phyloP scores from a whole-genome alignment of 2,797 vertebrate species.

The Pseudochirops corinnae region DNA sequence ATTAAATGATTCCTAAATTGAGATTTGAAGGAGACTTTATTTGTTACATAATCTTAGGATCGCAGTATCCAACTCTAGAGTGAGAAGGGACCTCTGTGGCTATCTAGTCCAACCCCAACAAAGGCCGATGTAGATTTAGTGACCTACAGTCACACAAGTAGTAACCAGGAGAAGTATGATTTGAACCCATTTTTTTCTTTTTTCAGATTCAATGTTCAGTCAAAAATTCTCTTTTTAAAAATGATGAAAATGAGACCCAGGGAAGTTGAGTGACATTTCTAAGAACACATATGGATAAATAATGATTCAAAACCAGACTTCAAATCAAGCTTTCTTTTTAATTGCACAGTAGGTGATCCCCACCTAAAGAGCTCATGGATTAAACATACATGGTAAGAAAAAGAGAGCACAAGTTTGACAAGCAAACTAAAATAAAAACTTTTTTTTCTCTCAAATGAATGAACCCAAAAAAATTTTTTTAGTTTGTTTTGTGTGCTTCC shows the following conservation, averaged over 20 bases:
- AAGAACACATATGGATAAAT: not conserved
- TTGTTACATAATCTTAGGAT: not conserved
- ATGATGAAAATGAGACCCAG: not conserved
- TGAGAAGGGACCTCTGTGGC: not conserved
- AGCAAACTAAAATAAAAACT: not conserved
- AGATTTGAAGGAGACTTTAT: not conserved
- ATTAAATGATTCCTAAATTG: slow-evolving; percentile 5
- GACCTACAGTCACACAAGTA: not conserved
- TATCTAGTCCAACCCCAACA: not conserved
- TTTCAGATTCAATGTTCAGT: not conserved
- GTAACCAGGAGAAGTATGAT: not conserved
- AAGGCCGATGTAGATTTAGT: not conserved
- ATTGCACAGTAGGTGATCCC: not conserved
- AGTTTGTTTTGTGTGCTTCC: not conserved
- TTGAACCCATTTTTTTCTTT: not conserved
- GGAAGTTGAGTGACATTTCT: not conserved
- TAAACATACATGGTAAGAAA: not conserved
- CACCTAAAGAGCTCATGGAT: not conserved
- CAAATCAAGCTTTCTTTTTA: not conserved
- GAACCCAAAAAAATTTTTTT: not conserved
- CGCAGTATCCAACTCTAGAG: slow-evolving; percentile 14
- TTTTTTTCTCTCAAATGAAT: not conserved
- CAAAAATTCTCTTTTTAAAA: not conserved
- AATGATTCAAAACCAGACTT: not conserved
- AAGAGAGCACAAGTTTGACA: not conserved